Conservation (phyloP, 2,113 vertebrate species). For the Malaclemys terrapin region DNA sequence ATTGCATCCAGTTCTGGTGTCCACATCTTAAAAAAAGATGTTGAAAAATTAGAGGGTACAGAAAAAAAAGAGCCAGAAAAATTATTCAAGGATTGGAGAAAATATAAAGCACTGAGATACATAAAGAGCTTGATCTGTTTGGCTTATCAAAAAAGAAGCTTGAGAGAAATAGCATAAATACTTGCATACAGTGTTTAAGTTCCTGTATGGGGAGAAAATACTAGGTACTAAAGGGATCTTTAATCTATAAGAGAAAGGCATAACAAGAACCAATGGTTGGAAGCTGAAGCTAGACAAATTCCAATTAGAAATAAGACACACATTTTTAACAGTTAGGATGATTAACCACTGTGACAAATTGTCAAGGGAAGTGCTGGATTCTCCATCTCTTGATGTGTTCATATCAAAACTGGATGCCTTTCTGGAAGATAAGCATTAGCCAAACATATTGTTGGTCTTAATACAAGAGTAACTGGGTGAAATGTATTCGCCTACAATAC, state of each 20-base stretch:
- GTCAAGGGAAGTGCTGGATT: background rate
- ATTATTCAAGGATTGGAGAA: background rate
- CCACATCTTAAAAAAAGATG: background rate
- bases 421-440: background rate
- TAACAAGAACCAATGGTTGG: background rate
- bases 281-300: background rate
- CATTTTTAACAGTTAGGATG: background rate
- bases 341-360: background rate
- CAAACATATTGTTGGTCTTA: background rate
- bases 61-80: background rate
- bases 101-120: background rate
- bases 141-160: background rate
- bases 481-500: background rate
- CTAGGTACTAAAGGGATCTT: background rate
- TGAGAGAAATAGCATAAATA: background rate
- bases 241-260: background rate
- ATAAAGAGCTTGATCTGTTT: background rate
- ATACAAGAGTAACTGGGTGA: background rate
- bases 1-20: background rate
- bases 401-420: background rate
- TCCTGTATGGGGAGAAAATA: background rate
- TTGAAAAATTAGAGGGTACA: background rate
- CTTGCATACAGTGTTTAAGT: background rate
- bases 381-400: background rate
- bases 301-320: background rate